Percentiles rank a stretch among this genome's conserved stretches.
These are phyloP conservation scores for Odontocolon sp. DNA, from an alignment of 2,888 invertebrate genomes.

Conservation along the genomic window DNA sequence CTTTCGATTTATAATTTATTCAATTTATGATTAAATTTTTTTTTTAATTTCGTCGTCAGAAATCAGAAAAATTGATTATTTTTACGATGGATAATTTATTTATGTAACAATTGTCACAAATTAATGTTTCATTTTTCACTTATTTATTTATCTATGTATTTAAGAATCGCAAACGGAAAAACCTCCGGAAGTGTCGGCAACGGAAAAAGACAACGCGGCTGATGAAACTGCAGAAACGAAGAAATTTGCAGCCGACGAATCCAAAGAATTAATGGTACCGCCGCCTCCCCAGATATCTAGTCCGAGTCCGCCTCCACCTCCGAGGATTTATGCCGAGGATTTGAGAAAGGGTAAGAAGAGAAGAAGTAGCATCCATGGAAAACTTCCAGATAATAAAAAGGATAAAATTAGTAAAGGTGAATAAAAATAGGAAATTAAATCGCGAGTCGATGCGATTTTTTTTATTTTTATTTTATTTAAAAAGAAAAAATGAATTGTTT, in stretches of 20 bases:
- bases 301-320: conserved; percentile 79
- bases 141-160: neutral
- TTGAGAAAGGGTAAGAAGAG: conserved; percentile 70
- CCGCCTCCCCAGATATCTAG: conserved; percentile 75
- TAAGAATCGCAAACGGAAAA: conserved; percentile 49
- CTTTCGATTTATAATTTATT: too few species aligned
- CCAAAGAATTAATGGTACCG: conserved; percentile 60
- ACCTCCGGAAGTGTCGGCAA: conserved; percentile 25
- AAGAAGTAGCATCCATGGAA: conserved; percentile 61
- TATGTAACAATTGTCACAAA: too few species aligned
- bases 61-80: too few species aligned
- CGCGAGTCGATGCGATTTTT: neutral
- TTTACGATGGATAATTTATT: too few species aligned
- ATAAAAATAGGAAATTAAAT: neutral
- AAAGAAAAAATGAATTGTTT: too few species aligned
- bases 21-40: neutral
- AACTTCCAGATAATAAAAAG: conserved; percentile 60
- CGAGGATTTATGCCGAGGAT: conserved; percentile 77
- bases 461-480: neutral
- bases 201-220: conserved; percentile 13
- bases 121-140: too few species aligned
- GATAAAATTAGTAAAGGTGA: conserved; percentile 63
- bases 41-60: neutral
- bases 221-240: conserved; percentile 15
- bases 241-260: conserved; percentile 21